phyloP scores from a whole-genome alignment of 2,797 vertebrate genomes.

The Rhinichthys osculus region DNA sequence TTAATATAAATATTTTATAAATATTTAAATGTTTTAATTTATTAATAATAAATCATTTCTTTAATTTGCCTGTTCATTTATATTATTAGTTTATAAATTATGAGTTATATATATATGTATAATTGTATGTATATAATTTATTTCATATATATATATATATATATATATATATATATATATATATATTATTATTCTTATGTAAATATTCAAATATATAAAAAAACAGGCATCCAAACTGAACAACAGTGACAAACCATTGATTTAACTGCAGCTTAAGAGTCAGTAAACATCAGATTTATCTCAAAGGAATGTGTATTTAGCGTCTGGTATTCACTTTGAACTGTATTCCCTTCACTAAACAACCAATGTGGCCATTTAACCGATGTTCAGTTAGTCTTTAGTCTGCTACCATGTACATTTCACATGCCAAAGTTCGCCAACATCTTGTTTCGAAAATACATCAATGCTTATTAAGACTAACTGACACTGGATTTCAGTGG shows the following conservation, averaged over 20 bases:
- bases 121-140: too few relatives aligned
- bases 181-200: too few relatives aligned
- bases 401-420: neutral
- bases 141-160: too few relatives aligned
- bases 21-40: too few relatives aligned
- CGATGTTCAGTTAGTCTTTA: neutral
- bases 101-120: too few relatives aligned
- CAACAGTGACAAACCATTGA: constrained; percentile 6
- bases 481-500: neutral
- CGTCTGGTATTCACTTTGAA: neutral
- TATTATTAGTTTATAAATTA: too few relatives aligned
- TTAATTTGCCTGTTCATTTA: too few relatives aligned
- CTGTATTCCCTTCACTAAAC: constrained; percentile 4
- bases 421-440: neutral
- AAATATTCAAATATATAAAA: neutral
- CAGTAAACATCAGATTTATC: constrained; percentile 10
- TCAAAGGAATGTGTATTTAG: constrained; percentile 20
- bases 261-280: neutral
- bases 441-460: neutral
- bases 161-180: neutral
- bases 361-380: neutral
- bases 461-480: neutral
- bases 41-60: too few relatives aligned
- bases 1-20: too few relatives aligned
- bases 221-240: neutral